Conservation (phyloP, 2,888 invertebrate genomes). For the Aromia moschata region DNA sequence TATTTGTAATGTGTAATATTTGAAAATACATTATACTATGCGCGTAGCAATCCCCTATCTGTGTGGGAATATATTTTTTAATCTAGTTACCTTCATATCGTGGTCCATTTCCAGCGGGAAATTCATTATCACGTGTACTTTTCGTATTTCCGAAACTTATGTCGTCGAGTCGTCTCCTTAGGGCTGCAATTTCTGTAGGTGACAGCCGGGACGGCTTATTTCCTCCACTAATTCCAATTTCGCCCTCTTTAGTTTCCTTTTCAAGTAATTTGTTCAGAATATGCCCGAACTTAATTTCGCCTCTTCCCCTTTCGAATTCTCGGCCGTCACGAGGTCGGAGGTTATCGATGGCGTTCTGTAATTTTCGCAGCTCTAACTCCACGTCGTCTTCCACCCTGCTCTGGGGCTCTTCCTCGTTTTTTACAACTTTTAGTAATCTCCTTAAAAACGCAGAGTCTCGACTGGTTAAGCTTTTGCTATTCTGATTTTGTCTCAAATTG, state of each 20-base stretch:
- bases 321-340: conserved; percentile 47
- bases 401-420: conserved; percentile 29
- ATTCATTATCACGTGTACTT: background rate
- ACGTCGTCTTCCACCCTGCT: conserved; percentile 41
- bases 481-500: conserved; percentile 33
- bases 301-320: background rate
- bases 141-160: conserved; percentile 1
- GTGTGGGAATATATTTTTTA: no score
- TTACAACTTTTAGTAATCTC: conserved; percentile 33
- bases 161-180: conserved; percentile 27
- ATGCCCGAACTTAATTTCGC: background rate
- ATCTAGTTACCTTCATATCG: no score
- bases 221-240: background rate
- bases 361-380: conserved; percentile 42
- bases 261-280: conserved; percentile 15
- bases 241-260: conserved; percentile 1
- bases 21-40: no score
- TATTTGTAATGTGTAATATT: no score
- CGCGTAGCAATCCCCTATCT: no score
- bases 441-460: conserved; percentile 29
- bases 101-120: background rate
- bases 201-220: background rate
- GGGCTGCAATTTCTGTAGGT: conserved; percentile 18
- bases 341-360: conserved; percentile 52
- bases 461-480: background rate